Conservation (phyloP, 2,797 vertebrate species). For the Vireo griseus region DNA sequence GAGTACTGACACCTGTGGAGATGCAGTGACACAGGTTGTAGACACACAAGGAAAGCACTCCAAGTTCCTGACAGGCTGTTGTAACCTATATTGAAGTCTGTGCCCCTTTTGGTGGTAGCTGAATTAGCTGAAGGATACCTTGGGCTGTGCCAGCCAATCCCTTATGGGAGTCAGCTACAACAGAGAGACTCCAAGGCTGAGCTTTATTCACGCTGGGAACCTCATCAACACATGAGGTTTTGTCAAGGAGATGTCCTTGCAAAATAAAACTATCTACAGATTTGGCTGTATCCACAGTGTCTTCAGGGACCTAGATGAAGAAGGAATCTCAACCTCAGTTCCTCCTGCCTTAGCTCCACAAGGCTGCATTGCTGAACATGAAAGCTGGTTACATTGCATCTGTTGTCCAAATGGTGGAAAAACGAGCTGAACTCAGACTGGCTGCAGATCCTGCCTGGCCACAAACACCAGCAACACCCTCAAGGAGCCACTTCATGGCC, state of each 20-base stretch:
- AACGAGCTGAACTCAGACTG: background rate
- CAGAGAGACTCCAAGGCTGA: background rate
- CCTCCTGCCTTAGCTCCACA: background rate
- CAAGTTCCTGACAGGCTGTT: background rate
- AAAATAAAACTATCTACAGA: background rate
- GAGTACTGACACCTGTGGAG: background rate
- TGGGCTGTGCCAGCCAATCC: background rate
- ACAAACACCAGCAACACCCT: background rate
- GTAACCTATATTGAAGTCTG: background rate
- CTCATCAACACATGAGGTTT: background rate
- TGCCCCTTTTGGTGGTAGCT: background rate
- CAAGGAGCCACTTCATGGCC: background rate
- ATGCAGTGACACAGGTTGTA: background rate
- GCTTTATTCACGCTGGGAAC: background rate
- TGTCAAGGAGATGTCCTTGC: background rate
- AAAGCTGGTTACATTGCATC: background rate
- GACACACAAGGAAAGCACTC: background rate
- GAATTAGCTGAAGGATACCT: background rate
- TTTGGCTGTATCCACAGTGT: background rate
- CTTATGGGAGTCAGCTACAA: background rate
- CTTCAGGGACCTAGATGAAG: background rate
- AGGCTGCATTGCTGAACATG: background rate
- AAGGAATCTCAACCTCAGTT: background rate
- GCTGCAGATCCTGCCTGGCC: background rate
- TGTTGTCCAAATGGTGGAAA: background rate